These are phyloP conservation scores for Patagioenas fasciata DNA, from an alignment of 2,113 vertebrate genomes.

Conservation along the genomic window DNA sequence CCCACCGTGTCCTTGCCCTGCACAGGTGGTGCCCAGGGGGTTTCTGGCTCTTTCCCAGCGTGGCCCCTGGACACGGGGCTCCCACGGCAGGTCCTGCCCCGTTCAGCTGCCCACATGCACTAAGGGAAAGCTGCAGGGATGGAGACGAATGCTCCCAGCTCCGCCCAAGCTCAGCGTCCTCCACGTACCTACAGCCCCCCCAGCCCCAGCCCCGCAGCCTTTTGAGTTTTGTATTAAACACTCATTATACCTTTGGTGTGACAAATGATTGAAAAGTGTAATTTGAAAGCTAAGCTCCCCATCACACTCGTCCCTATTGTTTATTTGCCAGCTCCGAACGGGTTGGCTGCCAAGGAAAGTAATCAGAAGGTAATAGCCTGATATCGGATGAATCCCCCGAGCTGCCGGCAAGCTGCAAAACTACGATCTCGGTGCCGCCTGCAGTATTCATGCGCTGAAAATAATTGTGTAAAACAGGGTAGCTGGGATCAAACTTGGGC, in stretches of 20 bases:
- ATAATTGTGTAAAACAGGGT: slow-evolving; percentile 59
- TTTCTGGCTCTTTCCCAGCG: not conserved
- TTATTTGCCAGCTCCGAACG: slow-evolving; percentile 57
- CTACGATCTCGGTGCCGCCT: slow-evolving; percentile 35
- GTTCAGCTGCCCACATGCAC: not conserved
- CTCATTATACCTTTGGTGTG: slow-evolving; percentile 45
- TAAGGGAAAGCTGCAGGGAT: not conserved
- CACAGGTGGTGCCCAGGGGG: accelerated
- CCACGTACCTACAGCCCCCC: not conserved
- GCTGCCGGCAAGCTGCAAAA: slow-evolving; percentile 66
- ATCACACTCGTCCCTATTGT: slow-evolving; percentile 46
- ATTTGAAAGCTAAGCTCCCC: slow-evolving; percentile 52
- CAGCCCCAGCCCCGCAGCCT: not conserved
- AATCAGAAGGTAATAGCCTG: slow-evolving; percentile 72
- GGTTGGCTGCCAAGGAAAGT: slow-evolving; percentile 70
- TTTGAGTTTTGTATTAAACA: not conserved
- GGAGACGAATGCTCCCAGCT: not conserved
- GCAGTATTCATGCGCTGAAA: slow-evolving; percentile 34
- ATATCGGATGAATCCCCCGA: slow-evolving; percentile 63
- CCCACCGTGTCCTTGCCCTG: not conserved
- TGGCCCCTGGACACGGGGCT: accelerated
- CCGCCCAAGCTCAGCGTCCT: not conserved
- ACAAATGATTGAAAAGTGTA: slow-evolving; percentile 59
- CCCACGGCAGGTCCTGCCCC: not conserved
- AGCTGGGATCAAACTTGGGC: slow-evolving; percentile 48